These are phyloP conservation scores for Syrmaticus mikado DNA, from an alignment of 2,113 vertebrate genomes.

Conservation along the genomic window DNA sequence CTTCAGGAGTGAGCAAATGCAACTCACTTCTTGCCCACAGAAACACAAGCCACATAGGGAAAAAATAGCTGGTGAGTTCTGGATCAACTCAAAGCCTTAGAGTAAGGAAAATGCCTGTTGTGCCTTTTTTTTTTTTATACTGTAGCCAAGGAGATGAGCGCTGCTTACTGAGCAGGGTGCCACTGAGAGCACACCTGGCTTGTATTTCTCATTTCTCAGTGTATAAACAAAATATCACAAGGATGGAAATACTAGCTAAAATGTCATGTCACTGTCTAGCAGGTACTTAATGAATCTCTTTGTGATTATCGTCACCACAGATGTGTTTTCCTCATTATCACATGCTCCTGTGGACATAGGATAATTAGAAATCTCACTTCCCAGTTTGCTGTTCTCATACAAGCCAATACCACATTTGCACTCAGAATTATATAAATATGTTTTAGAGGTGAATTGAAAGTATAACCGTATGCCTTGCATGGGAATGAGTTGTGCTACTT, in stretches of 20 bases:
- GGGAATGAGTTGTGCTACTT: neutral
- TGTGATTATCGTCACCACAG: neutral
- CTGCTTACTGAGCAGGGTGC: neutral
- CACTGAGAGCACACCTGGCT: neutral
- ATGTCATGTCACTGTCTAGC: constrained; percentile 1
- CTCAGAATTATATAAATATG: constrained; percentile 48
- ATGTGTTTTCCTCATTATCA: neutral
- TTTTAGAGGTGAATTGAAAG: constrained; percentile 11
- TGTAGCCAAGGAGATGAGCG: neutral
- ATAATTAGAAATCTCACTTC: constrained; percentile 62
- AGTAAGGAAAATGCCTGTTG: neutral
- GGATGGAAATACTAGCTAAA: neutral
- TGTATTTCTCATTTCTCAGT: constrained; percentile 10
- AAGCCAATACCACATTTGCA: constrained; percentile 27
- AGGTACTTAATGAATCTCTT: constrained; percentile 5
- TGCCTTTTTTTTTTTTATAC: neutral
- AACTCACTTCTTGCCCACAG: neutral
- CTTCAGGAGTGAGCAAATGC: neutral
- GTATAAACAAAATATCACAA: neutral
- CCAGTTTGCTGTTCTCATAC: constrained; percentile 1
- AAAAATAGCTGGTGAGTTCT: neutral
- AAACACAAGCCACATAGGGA: neutral
- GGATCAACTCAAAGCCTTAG: neutral
- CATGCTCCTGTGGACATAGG: constrained; percentile 26
- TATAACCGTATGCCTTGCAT: neutral